phyloP scores from a whole-genome alignment of 2,113 vertebrate species.

The Opisthocomus hoazin region DNA sequence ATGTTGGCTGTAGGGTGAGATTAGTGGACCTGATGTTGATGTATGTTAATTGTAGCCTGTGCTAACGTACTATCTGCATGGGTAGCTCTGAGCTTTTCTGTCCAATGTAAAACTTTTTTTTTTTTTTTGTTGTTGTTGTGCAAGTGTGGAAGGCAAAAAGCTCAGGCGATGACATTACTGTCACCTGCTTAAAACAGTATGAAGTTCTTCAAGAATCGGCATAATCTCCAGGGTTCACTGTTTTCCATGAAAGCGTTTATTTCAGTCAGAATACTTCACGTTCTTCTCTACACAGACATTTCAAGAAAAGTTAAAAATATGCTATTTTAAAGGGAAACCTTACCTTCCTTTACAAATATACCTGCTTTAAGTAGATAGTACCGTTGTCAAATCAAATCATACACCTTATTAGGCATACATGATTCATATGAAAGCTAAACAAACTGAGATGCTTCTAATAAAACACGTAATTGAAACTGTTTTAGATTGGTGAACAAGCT shows the following conservation, averaged over 20 bases:
- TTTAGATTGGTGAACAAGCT: not conserved
- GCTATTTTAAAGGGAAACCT: constrained; percentile 19
- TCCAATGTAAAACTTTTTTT: constrained; percentile 1
- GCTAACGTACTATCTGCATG: not conserved
- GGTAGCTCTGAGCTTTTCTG: constrained; percentile 16
- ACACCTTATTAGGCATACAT: not conserved
- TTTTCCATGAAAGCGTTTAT: constrained; percentile 72
- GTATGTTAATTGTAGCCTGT: not conserved
- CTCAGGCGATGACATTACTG: constrained; percentile 73
- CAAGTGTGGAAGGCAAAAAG: constrained; percentile 53
- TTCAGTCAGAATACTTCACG: constrained; percentile 73
- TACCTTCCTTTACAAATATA: not conserved
- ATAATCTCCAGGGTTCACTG: constrained; percentile 70
- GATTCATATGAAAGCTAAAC: not conserved
- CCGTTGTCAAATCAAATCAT: not conserved
- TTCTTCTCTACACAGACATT: constrained; percentile 53
- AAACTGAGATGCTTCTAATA: not conserved
- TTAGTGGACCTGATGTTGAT: not conserved
- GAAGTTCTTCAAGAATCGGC: constrained; percentile 69
- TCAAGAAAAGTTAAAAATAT: constrained; percentile 61
- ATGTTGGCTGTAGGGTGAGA: not conserved
- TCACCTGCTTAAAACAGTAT: constrained; percentile 78
- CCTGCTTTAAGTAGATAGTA: not conserved
- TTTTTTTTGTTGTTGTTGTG: constrained; percentile 8
- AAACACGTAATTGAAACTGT: not conserved